Evolutionary conservation across 2,888 invertebrate genomes (phyloP).

Genomic region (Mimas tiliae): DNA sequence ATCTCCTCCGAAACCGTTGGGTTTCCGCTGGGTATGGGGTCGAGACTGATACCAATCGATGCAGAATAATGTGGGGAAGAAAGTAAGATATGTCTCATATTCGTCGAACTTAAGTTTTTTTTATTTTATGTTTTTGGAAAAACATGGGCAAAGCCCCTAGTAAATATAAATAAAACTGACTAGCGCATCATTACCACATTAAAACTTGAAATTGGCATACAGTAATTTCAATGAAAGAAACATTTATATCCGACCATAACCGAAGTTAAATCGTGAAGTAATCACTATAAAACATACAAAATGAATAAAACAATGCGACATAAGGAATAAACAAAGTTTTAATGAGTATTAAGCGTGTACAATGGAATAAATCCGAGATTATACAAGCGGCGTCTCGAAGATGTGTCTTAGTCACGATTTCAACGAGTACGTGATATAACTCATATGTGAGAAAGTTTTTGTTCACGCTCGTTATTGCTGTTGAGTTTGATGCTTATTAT

Average conservation of each 20-base stretch:
- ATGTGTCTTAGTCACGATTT: slow-evolving; percentile 16
- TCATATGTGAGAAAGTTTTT: slow-evolving; percentile 25
- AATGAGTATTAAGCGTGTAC: slow-evolving; percentile 27
- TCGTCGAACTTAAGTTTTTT: no score
- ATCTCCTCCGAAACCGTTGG: no score
- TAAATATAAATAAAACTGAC: no score
- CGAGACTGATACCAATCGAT: no score
- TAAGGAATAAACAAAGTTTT: slow-evolving; percentile 23
- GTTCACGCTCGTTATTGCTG: neutral
- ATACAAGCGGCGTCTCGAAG: slow-evolving; percentile 13
- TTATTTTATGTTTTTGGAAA: no score
- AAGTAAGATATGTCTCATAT: no score
- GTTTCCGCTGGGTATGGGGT: no score
- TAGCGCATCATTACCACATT: neutral
- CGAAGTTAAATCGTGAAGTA: neutral
- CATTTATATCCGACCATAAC: slow-evolving; percentile 3
- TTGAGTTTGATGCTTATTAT: neutral
- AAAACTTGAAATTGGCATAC: neutral
- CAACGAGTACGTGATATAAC: slow-evolving; percentile 26
- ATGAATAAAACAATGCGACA: neutral
- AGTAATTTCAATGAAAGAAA: neutral
- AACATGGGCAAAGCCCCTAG: no score
- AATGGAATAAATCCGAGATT: slow-evolving; percentile 25
- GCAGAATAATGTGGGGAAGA: no score
- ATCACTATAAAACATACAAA: slow-evolving; percentile 1